Evolutionary conservation across 1,140 invertebrate species (phyloP).

Genomic region (Orius insidiosus): DNA sequence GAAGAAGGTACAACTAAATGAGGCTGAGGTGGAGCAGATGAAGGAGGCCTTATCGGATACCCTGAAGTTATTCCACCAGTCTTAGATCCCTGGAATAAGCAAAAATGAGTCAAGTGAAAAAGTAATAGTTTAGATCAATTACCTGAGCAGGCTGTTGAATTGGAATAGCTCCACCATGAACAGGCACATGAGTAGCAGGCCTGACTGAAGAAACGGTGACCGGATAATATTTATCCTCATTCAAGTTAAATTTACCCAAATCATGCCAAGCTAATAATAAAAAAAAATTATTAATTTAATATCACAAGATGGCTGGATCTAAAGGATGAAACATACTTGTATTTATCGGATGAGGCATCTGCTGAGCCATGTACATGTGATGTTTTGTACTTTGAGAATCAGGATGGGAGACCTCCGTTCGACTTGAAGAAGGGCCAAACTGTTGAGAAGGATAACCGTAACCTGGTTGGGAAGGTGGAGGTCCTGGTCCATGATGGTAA

Average conservation of each 20-base stretch:
- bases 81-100: conserved; percentile 28
- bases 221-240: conserved; percentile 19
- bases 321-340: too few relatives aligned
- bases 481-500: conserved; percentile 4
- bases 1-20: too few relatives aligned
- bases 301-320: too few relatives aligned
- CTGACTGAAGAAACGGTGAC: conserved; percentile 19
- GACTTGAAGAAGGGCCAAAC: background rate
- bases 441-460: conserved; percentile 16
- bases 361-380: conserved; percentile 15
- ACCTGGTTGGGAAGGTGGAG: conserved; percentile 5
- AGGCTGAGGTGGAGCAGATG: conserved; percentile 14
- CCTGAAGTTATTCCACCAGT: conserved; percentile 36
- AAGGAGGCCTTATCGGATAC: conserved; percentile 32
- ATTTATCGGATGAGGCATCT: conserved; percentile 9
- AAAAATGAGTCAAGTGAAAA: background rate
- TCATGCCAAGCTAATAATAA: too few relatives aligned
- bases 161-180: conserved; percentile 31
- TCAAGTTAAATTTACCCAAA: too few relatives aligned
- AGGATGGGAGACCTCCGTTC: background rate
- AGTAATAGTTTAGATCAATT: conserved; percentile 7
- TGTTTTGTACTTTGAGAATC: conserved; percentile 7
- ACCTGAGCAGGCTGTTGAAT: conserved; percentile 35
- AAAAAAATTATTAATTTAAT: too few relatives aligned
- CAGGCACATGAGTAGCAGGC: conserved; percentile 29